Percentiles rank a stretch among this genome's conserved stretches.
These are phyloP conservation scores for Spodoptera picta DNA, from an alignment of 2,888 invertebrate species.

Conservation along the genomic window DNA sequence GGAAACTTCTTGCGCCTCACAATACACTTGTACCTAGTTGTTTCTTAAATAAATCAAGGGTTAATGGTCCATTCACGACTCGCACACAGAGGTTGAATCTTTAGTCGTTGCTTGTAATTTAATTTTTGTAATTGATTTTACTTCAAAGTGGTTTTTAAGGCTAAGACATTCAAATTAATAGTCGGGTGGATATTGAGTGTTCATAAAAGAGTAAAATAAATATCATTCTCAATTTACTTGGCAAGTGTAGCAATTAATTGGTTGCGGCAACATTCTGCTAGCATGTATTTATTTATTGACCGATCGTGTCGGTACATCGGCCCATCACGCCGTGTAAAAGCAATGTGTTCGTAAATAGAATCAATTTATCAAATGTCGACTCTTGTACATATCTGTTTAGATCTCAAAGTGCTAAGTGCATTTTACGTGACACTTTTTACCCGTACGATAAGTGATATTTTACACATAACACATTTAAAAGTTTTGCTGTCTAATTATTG, in stretches of 20 bases:
- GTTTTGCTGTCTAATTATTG: not conserved
- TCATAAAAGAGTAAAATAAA: conserved; percentile 39
- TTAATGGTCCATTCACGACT: conserved; percentile 68
- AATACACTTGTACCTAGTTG: conserved; percentile 61
- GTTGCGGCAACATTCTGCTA: conserved; percentile 45
- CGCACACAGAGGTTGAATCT: conserved; percentile 59
- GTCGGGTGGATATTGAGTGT: conserved; percentile 30
- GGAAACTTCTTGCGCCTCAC: conserved; percentile 78
- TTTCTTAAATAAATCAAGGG: conserved; percentile 71
- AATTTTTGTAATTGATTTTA: conserved; percentile 53
- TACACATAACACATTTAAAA: not conserved
- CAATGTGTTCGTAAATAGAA: conserved; percentile 52
- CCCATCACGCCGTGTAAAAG: conserved; percentile 42
- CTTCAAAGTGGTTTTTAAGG: conserved; percentile 32
- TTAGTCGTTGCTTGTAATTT: conserved; percentile 54
- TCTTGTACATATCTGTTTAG: conserved; percentile 43
- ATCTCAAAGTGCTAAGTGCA: conserved; percentile 44
- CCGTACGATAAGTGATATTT: conserved; percentile 15
- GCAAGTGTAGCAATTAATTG: conserved; percentile 49
- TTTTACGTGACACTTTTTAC: conserved; percentile 20
- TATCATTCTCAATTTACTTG: conserved; percentile 46
- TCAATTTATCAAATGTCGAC: conserved; percentile 52
- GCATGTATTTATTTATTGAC: conserved; percentile 50
- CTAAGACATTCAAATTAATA: conserved; percentile 37
- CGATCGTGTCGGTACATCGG: conserved; percentile 31